phyloP scores from a whole-genome alignment of 2,113 vertebrate species.

The Cariama cristata region DNA sequence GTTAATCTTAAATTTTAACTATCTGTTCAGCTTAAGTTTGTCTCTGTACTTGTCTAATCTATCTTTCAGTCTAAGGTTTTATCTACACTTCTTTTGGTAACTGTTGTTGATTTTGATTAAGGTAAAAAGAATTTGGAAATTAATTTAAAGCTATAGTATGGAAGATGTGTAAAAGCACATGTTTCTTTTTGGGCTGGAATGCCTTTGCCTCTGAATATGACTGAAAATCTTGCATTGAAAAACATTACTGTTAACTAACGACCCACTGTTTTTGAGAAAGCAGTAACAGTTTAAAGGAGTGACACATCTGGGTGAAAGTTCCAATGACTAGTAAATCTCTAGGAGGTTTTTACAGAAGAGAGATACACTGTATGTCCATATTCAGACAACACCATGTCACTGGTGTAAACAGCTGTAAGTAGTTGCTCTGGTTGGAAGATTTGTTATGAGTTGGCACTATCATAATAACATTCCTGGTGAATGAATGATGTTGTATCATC shows the following conservation, averaged over 20 bases:
- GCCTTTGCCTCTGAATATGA: background rate
- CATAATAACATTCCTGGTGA: background rate
- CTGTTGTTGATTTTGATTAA: background rate
- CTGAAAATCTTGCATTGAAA: slow-evolving; percentile 13
- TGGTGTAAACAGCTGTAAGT: background rate
- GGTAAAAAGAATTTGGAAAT: background rate
- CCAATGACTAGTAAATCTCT: background rate
- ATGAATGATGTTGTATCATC: background rate
- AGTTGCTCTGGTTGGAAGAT: background rate
- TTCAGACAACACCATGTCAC: background rate
- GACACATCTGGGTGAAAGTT: background rate
- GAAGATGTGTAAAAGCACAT: background rate
- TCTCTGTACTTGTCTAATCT: background rate
- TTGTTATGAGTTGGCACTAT: background rate
- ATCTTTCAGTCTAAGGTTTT: background rate
- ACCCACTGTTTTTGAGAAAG: background rate
- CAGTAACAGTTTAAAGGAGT: background rate
- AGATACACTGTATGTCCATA: background rate
- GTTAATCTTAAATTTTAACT: background rate
- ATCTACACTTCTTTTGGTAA: background rate
- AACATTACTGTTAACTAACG: background rate
- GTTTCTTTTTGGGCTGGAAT: background rate
- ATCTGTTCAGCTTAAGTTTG: background rate
- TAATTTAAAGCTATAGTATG: background rate
- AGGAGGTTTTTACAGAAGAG: background rate